Conservation (phyloP, 1,140 invertebrate species). For the Leptinotarsa undecemlineata region DNA sequence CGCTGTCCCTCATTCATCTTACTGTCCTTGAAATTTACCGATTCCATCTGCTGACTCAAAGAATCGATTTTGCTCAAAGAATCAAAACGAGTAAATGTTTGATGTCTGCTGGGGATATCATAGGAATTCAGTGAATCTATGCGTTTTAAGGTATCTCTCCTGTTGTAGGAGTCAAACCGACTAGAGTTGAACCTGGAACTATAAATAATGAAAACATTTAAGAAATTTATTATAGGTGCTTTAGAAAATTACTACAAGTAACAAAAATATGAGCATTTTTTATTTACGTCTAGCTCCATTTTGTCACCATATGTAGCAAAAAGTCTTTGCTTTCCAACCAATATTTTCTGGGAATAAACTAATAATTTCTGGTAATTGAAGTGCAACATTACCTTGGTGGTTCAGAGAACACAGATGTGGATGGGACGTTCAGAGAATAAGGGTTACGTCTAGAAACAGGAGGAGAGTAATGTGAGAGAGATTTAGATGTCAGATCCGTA, state of each 20-base stretch:
- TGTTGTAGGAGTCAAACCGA: slow-evolving; percentile 47
- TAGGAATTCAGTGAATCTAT: slow-evolving; percentile 48
- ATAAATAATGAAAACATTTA: too few relatives aligned
- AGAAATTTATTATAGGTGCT: too few relatives aligned
- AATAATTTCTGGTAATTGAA: too few relatives aligned
- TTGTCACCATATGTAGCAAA: too few relatives aligned
- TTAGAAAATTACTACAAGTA: too few relatives aligned
- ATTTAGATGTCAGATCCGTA: slow-evolving; percentile 38
- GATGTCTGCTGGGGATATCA: slow-evolving; percentile 36
- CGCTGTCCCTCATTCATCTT: slow-evolving; percentile 32
- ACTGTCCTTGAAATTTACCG: slow-evolving; percentile 48
- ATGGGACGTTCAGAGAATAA: slow-evolving; percentile 48
- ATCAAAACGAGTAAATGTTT: slow-evolving; percentile 50
- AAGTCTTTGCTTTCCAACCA: too few relatives aligned
- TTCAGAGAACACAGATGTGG: slow-evolving; percentile 50
- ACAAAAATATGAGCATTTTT: too few relatives aligned
- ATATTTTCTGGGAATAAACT: too few relatives aligned
- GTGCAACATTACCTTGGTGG: slow-evolving; percentile 27
- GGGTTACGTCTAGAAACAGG: slow-evolving; percentile 44
- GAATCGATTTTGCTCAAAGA: slow-evolving; percentile 54
- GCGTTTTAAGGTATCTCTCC: slow-evolving; percentile 42
- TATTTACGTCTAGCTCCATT: too few relatives aligned
- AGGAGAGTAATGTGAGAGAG: slow-evolving; percentile 49
- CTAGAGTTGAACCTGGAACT: slow-evolving; percentile 39
- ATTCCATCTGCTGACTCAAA: slow-evolving; percentile 49